Evolutionary conservation across 92 coral and sea anemone genomes (phyloP).

Genomic region (Plumapathes pennacea): DNA sequence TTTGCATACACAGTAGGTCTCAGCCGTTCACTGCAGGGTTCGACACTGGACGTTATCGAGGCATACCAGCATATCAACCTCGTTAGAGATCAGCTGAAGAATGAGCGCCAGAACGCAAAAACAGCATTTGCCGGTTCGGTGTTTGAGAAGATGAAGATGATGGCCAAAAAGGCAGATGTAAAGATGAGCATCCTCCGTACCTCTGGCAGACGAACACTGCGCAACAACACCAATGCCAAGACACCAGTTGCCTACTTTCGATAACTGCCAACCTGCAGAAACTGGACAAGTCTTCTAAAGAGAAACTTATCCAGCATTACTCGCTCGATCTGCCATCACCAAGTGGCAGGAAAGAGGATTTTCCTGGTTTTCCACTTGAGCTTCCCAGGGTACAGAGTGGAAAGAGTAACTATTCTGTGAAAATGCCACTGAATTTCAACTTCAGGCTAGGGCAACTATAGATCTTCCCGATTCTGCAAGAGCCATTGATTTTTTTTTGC

Average conservation of each 20-base stretch:
- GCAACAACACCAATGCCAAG: constrained; percentile 19
- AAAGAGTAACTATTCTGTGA: constrained; percentile 12
- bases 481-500: constrained; percentile 28
- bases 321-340: no score
- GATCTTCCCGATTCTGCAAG: constrained; percentile 12
- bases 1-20: constrained; percentile 33
- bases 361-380: constrained; percentile 26
- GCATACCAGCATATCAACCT: constrained; percentile 37
- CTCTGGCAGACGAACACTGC: constrained; percentile 34
- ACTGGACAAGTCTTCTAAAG: constrained; percentile 15
- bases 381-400: constrained; percentile 22
- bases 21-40: constrained; percentile 42
- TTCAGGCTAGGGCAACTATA: constrained; percentile 21
- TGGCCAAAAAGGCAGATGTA: constrained; percentile 39
- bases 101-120: constrained; percentile 18
- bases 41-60: constrained; percentile 28
- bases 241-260: constrained; percentile 18
- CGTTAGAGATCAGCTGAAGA: constrained; percentile 34
- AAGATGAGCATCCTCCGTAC: constrained; percentile 31
- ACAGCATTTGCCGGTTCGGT: constrained; percentile 7
- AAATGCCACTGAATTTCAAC: constrained; percentile 20
- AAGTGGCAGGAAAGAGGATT: no score
- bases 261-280: constrained; percentile 34
- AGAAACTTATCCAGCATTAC: constrained; percentile 24
- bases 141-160: constrained; percentile 12